phyloP scores from a whole-genome alignment of 2,113 vertebrate genomes.

The Mirounga angustirostris region DNA sequence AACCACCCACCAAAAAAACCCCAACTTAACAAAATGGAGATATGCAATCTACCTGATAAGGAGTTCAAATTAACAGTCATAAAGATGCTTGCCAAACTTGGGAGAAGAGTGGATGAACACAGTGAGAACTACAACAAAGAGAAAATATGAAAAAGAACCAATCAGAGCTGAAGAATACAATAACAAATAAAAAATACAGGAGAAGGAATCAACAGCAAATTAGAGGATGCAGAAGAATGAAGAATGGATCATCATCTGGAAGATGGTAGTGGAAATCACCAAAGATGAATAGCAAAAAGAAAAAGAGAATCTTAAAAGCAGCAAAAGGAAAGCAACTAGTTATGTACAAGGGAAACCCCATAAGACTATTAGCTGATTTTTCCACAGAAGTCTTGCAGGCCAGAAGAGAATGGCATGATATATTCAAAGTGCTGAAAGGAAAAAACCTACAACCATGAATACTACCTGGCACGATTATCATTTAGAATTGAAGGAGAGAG shows the following conservation, averaged over 20 bases:
- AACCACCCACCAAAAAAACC: neutral
- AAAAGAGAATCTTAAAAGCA: neutral
- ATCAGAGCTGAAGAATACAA: neutral
- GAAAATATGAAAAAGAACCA: neutral
- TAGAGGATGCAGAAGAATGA: neutral
- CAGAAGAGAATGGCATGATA: neutral
- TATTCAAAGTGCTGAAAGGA: neutral
- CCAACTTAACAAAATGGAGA: neutral
- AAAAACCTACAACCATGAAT: neutral
- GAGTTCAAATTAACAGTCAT: neutral
- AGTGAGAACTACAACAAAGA: neutral
- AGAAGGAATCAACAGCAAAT: neutral
- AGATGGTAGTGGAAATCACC: neutral
- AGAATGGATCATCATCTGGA: neutral
- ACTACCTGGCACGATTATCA: neutral
- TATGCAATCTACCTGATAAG: neutral
- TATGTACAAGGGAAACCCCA: neutral
- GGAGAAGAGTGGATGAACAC: neutral
- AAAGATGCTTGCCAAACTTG: neutral
- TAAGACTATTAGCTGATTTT: neutral
- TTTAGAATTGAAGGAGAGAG: neutral
- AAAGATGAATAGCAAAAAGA: neutral
- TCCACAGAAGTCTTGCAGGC: neutral
- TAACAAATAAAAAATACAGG: neutral
- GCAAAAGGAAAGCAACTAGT: neutral